A percentile compares a stretch with the other conserved stretches of the same genome.
phyloP scores from a whole-genome alignment of 1,140 invertebrate species.

The Drosophila cardini region DNA sequence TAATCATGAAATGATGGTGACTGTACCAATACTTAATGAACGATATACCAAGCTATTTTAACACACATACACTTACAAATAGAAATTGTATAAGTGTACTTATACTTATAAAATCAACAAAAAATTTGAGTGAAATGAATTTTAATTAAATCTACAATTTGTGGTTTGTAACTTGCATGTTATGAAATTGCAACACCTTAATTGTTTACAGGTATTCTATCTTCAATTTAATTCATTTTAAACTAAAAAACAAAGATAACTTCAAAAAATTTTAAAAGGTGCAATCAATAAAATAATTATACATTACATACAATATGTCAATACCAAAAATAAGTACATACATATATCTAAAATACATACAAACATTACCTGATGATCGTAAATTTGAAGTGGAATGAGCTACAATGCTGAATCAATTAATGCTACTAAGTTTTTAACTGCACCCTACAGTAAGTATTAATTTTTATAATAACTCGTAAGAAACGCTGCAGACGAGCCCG shows the following conservation, averaged over 20 bases:
- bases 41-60: no score
- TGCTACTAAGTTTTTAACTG: no score
- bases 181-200: background rate
- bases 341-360: background rate
- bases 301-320: background rate
- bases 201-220: slow-evolving; percentile 1
- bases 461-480: no score
- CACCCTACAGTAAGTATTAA: no score
- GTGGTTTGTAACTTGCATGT: background rate
- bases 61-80: background rate
- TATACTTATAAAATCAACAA: no score
- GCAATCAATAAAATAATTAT: slow-evolving; percentile 1
- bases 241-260: background rate
- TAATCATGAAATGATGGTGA: no score
- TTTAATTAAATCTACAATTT: background rate
- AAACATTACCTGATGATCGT: no score
- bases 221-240: slow-evolving; percentile 2
- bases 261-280: slow-evolving; percentile 7
- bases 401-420: no score
- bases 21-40: no score
- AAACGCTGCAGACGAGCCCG: no score
- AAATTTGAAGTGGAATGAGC: no score
- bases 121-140: background rate
- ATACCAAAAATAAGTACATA: background rate
- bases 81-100: background rate